Percentiles rank a stretch among this genome's conserved stretches.
These are phyloP conservation scores for Sminthurides bifidus DNA, from an alignment of 1,140 invertebrate species.

Conservation along the genomic window DNA sequence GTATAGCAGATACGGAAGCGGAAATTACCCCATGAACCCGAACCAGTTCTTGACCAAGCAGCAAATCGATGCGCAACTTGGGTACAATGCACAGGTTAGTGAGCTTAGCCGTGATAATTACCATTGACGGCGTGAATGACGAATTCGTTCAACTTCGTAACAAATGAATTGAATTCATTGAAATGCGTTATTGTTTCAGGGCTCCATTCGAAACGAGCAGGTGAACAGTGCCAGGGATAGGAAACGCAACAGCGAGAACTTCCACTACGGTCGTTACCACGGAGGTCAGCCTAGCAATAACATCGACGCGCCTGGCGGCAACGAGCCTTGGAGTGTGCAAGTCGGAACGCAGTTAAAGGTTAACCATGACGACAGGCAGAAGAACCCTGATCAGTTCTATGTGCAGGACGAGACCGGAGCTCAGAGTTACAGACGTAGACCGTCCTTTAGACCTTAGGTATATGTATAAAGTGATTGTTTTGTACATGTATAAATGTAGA, in stretches of 20 bases:
- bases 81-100: neutral
- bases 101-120: neutral
- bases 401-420: conserved; percentile 25
- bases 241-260: neutral
- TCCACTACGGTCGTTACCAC: neutral
- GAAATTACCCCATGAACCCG: no score
- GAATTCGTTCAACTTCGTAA: neutral
- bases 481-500: neutral
- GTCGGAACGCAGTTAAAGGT: conserved; percentile 40
- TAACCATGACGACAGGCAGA: conserved; percentile 37
- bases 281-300: neutral
- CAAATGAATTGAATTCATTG: neutral
- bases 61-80: conserved; percentile 1
- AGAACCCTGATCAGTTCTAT: conserved; percentile 28
- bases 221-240: neutral
- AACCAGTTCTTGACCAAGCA: conserved; percentile 13
- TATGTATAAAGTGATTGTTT: neutral
- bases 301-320: neutral
- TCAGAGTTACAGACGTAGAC: conserved; percentile 10
- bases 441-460: conserved; percentile 17
- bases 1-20: neutral
- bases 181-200: neutral
- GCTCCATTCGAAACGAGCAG: neutral
- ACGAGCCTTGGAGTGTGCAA: conserved; percentile 34
- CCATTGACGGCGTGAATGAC: neutral